A percentile compares a stretch with the other conserved stretches of the same genome.
These are phyloP conservation scores for Stictonetta naevosa DNA, from an alignment of 2,113 vertebrate genomes.

Conservation along the genomic window DNA sequence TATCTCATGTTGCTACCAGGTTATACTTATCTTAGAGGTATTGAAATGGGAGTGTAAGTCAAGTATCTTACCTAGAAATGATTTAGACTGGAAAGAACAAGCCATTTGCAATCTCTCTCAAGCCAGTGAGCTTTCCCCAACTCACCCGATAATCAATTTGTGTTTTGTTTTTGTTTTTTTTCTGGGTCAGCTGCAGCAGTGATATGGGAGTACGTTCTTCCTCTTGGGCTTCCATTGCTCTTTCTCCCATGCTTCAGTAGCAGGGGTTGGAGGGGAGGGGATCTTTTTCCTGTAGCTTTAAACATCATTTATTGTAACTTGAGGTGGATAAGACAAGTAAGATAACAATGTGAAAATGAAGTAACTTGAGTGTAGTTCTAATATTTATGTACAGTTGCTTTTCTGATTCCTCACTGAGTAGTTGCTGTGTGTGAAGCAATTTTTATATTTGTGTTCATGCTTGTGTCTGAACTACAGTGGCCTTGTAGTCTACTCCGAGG, in stretches of 20 bases:
- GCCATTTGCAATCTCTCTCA: neutral
- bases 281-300: neutral
- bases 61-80: neutral
- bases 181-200: neutral
- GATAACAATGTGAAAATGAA: neutral
- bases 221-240: neutral
- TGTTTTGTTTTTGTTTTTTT: neutral
- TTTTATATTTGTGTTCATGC: conserved; percentile 4
- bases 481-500: conserved; percentile 94
- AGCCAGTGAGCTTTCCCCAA: neutral
- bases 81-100: neutral
- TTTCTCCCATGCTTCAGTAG: neutral
- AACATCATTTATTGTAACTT: neutral
- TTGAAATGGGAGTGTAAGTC: neutral
- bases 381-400: conserved; percentile 2
- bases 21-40: neutral
- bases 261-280: neutral
- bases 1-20: neutral
- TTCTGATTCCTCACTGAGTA: neutral
- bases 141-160: neutral
- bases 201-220: neutral
- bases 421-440: neutral
- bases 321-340: neutral
- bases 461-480: conserved; percentile 82
- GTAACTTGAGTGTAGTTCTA: neutral